These are phyloP conservation scores for Chelonoidis abingdonii DNA, from an alignment of 2,113 vertebrate genomes.

Conservation along the genomic window DNA sequence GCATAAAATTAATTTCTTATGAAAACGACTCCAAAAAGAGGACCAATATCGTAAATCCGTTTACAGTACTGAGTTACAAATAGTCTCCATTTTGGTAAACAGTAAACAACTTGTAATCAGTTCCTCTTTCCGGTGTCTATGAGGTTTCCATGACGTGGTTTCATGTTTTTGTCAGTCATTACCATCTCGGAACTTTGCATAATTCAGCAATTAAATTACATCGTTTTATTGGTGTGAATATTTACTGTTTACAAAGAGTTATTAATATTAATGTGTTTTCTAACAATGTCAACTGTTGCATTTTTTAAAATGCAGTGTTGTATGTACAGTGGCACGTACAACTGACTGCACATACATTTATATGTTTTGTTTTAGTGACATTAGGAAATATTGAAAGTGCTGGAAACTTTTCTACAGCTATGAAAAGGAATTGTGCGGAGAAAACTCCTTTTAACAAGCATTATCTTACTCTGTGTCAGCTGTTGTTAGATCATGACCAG, in stretches of 20 bases:
- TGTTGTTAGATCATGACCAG: neutral
- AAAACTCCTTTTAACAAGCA: neutral
- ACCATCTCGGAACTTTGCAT: conserved; percentile 18
- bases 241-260: conserved; percentile 26
- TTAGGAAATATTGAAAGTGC: neutral
- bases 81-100: conserved; percentile 51
- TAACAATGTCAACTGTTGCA: neutral
- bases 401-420: neutral
- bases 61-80: conserved; percentile 58
- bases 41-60: conserved; percentile 66
- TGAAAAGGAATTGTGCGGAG: neutral
- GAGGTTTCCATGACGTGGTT: conserved; percentile 46
- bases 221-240: conserved; percentile 19
- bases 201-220: conserved; percentile 14
- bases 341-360: neutral
- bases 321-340: neutral
- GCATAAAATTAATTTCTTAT: conserved; percentile 82
- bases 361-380: neutral
- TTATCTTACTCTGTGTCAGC: neutral
- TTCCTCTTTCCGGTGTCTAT: conserved; percentile 2
- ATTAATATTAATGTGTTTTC: conserved; percentile 16
- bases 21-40: conserved; percentile 63
- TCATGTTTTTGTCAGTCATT: conserved; percentile 39
- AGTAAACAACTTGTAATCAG: conserved; percentile 50
- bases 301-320: neutral